These are phyloP conservation scores for Diphyllodes magnificus DNA, from an alignment of 2,113 vertebrate species.

Conservation along the genomic window DNA sequence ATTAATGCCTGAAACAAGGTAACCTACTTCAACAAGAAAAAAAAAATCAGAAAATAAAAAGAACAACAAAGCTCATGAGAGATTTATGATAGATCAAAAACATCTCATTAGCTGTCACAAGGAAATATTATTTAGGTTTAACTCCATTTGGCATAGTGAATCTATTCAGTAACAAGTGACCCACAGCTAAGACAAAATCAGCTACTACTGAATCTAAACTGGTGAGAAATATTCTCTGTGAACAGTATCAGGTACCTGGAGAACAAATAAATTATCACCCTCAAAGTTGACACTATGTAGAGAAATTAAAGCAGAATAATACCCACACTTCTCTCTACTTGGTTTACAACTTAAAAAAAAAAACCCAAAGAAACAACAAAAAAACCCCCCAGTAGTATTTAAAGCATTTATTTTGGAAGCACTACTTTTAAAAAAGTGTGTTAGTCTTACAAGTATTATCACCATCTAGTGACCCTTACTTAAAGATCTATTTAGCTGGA, in stretches of 20 bases:
- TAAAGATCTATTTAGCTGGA: background rate
- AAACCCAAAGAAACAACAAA: background rate
- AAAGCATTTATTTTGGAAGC: background rate
- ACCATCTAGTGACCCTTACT: background rate
- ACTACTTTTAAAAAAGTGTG: background rate
- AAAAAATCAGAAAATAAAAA: background rate
- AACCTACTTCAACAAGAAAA: background rate
- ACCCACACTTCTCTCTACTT: background rate
- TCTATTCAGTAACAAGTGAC: background rate
- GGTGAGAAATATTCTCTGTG: background rate
- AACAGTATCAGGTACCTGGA: background rate
- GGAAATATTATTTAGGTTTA: background rate
- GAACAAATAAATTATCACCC: background rate
- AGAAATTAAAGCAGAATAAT: background rate
- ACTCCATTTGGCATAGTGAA: background rate
- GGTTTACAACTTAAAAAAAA: background rate
- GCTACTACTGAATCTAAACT: background rate
- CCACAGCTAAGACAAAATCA: background rate
- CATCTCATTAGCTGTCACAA: background rate
- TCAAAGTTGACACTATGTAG: background rate
- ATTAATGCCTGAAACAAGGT: background rate
- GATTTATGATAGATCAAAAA: background rate
- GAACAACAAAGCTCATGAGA: background rate
- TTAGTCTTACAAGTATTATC: background rate
- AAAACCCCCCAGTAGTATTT: background rate